These are phyloP conservation scores for Miniopterus natalensis DNA, from an alignment of 2,113 vertebrate species.

Conservation along the genomic window DNA sequence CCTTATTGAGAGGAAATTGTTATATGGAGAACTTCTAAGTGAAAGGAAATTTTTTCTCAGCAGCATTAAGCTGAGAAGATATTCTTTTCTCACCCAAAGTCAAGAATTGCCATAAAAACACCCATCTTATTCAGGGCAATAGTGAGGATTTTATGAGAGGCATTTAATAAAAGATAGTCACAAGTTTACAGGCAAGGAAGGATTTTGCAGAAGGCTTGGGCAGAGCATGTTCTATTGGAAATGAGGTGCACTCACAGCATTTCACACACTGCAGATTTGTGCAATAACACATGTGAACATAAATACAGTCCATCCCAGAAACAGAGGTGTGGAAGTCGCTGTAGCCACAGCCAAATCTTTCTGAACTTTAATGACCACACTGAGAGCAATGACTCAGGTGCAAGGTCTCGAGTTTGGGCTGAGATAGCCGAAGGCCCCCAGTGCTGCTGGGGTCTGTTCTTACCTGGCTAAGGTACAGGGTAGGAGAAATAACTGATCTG, in stretches of 20 bases:
- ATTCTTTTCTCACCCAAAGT: neutral
- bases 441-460: neutral
- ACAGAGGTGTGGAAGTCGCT: accelerated
- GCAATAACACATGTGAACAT: neutral
- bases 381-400: accelerated
- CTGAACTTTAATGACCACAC: neutral
- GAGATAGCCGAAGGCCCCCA: accelerated
- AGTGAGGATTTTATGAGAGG: neutral
- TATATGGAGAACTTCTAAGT: neutral
- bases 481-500: neutral
- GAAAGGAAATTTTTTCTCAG: neutral
- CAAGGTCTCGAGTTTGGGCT: too few relatives aligned
- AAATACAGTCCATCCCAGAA: neutral
- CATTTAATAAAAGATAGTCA: neutral
- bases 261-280: neutral
- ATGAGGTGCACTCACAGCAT: neutral
- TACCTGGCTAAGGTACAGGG: neutral
- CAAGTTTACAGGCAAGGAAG: neutral
- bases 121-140: neutral
- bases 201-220: neutral
- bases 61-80: neutral
- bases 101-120: conserved; percentile 7
- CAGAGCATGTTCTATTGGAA: neutral
- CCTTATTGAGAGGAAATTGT: neutral
- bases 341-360: neutral